Evolutionary conservation across 37 sponge, comb jelly and placozoan species (phyloP).

Genomic region (Aplysina aerophoba): DNA sequence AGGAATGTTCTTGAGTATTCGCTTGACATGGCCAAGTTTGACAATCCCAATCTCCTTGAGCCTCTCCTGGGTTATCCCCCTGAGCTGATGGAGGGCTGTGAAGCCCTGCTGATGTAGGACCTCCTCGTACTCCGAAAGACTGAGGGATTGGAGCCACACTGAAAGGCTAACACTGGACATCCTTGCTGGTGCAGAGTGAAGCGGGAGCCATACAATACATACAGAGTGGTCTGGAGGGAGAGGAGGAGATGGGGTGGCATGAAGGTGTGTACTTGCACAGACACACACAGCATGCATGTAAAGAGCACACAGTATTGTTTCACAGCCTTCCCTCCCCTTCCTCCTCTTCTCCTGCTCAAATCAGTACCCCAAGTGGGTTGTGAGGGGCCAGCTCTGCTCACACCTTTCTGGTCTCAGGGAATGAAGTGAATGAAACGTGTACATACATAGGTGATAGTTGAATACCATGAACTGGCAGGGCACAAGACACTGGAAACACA

Average conservation of each 20-base stretch:
- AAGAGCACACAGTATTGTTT: too few species aligned
- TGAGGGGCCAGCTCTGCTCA: too few species aligned
- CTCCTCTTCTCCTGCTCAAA: too few species aligned
- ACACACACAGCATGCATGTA: not conserved
- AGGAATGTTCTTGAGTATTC: constrained; percentile 54
- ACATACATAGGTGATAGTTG: too few species aligned
- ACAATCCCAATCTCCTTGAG: constrained; percentile 61
- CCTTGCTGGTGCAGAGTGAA: not conserved
- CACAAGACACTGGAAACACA: too few species aligned
- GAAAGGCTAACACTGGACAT: not conserved
- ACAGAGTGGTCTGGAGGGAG: not conserved
- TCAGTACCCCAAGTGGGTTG: too few species aligned
- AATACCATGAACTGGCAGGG: too few species aligned
- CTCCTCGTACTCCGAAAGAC: constrained; percentile 59
- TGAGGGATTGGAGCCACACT: constrained; percentile 63
- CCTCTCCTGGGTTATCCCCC: constrained; percentile 18
- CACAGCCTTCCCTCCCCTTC: too few species aligned
- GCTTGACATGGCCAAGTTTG: constrained; percentile 68
- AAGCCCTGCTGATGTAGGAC: constrained; percentile 38
- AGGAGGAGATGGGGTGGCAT: not conserved
- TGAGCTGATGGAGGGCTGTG: constrained; percentile 12
- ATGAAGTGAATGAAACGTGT: too few species aligned
- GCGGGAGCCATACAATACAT: not conserved
- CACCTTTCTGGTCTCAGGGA: too few species aligned
- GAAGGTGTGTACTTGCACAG: not conserved